A percentile compares a stretch with the other conserved stretches of the same genome.
Conservation (phyloP, 2,888 invertebrate genomes). For the Deilephila porcellus region DNA sequence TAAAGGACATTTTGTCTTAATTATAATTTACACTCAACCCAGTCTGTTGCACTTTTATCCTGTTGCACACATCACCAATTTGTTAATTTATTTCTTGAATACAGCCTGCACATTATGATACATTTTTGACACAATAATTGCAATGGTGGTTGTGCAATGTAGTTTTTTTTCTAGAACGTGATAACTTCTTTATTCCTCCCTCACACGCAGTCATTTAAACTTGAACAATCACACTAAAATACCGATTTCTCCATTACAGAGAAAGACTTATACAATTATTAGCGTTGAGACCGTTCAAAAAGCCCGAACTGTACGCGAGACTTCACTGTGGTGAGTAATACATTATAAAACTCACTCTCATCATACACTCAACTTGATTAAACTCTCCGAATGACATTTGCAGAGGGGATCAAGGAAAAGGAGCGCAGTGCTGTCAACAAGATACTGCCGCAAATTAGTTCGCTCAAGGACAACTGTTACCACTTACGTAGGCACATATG, state of each 20-base stretch:
- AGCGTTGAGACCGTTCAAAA: constrained; percentile 96
- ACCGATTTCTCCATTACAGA: constrained; percentile 84
- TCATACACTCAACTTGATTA: constrained; percentile 47
- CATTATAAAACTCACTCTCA: constrained; percentile 33
- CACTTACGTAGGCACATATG: constrained; percentile 94
- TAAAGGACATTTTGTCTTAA: background rate
- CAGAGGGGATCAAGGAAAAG: constrained; percentile 95
- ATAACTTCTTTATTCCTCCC: no score
- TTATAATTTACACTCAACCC: no score
- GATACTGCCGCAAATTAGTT: constrained; percentile 92
- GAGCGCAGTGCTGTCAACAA: constrained; percentile 91
- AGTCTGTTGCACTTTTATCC: background rate
- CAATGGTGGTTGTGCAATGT: background rate
- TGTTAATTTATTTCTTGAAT: background rate
- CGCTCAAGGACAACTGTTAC: constrained; percentile 94
- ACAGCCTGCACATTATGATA: background rate
- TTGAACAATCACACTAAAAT: constrained; percentile 33
- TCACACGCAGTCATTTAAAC: background rate
- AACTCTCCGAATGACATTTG: constrained; percentile 58
- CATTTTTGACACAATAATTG: no score
- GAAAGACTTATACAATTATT: constrained; percentile 97
- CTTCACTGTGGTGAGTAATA: constrained; percentile 89
- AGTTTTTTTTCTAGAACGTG: no score
- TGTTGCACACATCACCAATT: background rate
- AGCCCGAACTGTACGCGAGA: constrained; percentile 94